phyloP scores from a whole-genome alignment of 2,888 invertebrate species.

The Xanthostigma xanthostigma region DNA sequence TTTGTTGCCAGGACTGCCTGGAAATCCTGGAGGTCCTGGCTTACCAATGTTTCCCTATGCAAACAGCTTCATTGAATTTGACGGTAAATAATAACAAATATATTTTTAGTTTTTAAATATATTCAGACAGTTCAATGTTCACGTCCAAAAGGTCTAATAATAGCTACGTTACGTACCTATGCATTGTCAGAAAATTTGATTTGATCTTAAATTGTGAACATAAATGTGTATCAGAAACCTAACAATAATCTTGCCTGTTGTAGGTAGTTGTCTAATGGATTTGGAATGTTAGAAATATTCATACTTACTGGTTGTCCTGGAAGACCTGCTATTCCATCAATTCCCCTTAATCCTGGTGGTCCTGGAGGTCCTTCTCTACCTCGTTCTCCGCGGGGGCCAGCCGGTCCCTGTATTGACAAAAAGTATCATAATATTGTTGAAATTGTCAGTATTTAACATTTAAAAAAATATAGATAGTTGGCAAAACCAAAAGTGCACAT shows the following conservation, averaged over 20 bases:
- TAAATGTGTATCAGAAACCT: too few species aligned
- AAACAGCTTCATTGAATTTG: constrained; percentile 12
- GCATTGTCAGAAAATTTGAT: too few species aligned
- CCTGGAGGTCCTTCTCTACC: constrained; percentile 73
- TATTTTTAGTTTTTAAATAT: not conserved
- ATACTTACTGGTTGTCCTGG: constrained; percentile 54
- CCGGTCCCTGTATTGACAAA: constrained; percentile 44
- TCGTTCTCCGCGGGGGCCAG: constrained; percentile 68
- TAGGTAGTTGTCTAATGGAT: too few species aligned
- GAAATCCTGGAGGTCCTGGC: constrained; percentile 71
- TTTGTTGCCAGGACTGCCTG: constrained; percentile 66
- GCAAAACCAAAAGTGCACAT: too few species aligned
- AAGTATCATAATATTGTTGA: not conserved
- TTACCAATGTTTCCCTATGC: constrained; percentile 67
- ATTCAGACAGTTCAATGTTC: not conserved
- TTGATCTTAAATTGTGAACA: too few species aligned
- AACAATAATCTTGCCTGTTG: too few species aligned
- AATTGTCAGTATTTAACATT: too few species aligned
- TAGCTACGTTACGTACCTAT: too few species aligned
- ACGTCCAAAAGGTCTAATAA: not conserved
- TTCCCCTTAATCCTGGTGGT: constrained; percentile 59
- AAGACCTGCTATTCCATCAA: constrained; percentile 63
- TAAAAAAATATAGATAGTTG: too few species aligned
- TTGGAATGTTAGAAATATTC: too few species aligned
- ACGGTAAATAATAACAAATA: not conserved